Conservation (phyloP, 2,797 vertebrate species). For the Enteromius afrohamiltoni region DNA sequence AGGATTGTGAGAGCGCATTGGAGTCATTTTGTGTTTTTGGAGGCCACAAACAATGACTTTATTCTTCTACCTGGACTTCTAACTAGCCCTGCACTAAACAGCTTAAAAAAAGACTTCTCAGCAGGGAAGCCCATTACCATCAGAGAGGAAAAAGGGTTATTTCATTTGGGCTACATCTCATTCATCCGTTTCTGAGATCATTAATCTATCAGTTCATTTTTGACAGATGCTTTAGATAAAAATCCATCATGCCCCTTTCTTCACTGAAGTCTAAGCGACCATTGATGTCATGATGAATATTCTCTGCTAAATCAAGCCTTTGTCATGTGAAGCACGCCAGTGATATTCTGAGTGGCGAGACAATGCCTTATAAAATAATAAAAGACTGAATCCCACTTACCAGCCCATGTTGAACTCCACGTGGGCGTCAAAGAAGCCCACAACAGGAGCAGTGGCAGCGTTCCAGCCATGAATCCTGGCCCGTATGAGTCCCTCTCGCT, state of each 20-base stretch:
- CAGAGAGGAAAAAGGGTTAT: neutral
- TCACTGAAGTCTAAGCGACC: neutral
- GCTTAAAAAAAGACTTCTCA: neutral
- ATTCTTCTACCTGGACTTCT: neutral
- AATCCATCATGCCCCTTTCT: neutral
- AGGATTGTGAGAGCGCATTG: slow-evolving; percentile 4
- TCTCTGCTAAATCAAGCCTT: slow-evolving; percentile 16
- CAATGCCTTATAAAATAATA: slow-evolving; percentile 38
- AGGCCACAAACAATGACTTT: neutral
- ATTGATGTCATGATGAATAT: slow-evolving; percentile 26
- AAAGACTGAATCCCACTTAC: slow-evolving; percentile 75
- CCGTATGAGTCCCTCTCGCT: slow-evolving; percentile 93
- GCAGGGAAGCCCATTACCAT: neutral
- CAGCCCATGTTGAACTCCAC: slow-evolving; percentile 96
- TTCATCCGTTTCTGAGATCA: slow-evolving; percentile 14
- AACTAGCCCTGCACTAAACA: neutral
- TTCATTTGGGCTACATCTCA: neutral
- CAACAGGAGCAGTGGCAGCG: slow-evolving; percentile 87
- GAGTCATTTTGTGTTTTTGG: neutral
- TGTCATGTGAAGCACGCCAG: neutral
- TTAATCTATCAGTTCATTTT: slow-evolving; percentile 8
- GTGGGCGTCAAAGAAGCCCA: slow-evolving; percentile 97
- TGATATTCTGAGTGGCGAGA: slow-evolving; percentile 10
- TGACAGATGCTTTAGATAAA: slow-evolving; percentile 18
- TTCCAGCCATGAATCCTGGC: slow-evolving; percentile 97